Conservation (phyloP, 2,888 invertebrate genomes). For the Antheraea yamamai region DNA sequence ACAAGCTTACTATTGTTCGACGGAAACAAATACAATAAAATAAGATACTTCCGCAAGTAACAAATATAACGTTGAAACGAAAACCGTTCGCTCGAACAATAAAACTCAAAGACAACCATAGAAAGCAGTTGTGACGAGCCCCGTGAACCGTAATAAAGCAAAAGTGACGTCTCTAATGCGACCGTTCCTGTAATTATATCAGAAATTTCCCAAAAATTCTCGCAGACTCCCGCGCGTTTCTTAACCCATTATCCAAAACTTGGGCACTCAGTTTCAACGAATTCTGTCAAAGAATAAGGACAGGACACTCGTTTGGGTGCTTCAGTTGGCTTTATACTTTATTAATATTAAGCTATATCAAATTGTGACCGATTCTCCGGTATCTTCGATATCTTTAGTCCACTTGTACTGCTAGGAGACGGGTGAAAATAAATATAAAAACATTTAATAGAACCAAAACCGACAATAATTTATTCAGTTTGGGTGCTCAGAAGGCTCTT, state of each 20-base stretch:
- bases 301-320: conserved; percentile 1
- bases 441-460: too few relatives aligned
- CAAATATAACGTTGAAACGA: conserved; percentile 7
- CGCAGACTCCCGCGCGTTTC: conserved; percentile 48
- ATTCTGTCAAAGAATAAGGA: conserved; percentile 45
- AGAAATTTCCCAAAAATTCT: conserved; percentile 73
- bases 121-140: conserved; percentile 41
- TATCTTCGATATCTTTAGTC: too few relatives aligned
- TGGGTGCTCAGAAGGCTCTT: too few relatives aligned
- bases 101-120: conserved; percentile 17
- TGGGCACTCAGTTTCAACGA: conserved; percentile 67
- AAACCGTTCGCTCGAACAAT: conserved; percentile 8
- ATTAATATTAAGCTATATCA: too few relatives aligned
- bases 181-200: conserved; percentile 75
- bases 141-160: conserved; percentile 65
- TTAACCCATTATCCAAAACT: conserved; percentile 74
- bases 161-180: conserved; percentile 76
- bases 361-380: too few relatives aligned
- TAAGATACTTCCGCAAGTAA: neutral
- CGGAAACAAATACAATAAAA: conserved; percentile 1
- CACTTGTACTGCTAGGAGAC: too few relatives aligned
- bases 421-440: too few relatives aligned
- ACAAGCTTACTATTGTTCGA: neutral
- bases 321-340: neutral
- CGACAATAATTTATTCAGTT: too few relatives aligned